These are phyloP conservation scores for Lethocerus indicus DNA, from an alignment of 1,140 invertebrate genomes.

Conservation along the genomic window DNA sequence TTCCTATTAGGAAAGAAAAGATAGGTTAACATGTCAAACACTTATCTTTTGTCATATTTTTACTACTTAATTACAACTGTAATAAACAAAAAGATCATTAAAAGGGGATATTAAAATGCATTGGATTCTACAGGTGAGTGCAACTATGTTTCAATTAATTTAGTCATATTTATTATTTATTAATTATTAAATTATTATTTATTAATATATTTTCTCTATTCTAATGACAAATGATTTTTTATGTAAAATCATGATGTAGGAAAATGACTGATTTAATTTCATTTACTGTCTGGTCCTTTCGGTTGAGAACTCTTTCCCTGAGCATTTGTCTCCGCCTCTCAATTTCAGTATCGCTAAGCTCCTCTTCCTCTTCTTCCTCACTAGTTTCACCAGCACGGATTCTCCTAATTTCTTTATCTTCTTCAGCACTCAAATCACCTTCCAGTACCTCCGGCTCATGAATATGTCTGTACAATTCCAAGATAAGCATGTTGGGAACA, in stretches of 20 bases:
- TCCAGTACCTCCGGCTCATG: constrained; percentile 58
- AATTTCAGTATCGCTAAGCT: constrained; percentile 65
- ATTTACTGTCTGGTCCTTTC: constrained; percentile 37
- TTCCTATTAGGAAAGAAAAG: constrained; percentile 19
- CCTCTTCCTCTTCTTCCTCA: constrained; percentile 49
- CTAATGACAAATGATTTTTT: not conserved
- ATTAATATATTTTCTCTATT: no score
- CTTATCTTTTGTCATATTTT: no score
- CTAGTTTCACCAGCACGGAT: constrained; percentile 31
- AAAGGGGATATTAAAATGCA: no score
- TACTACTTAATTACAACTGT: no score
- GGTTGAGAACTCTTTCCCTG: constrained; percentile 45
- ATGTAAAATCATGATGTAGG: not conserved
- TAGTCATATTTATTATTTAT: no score
- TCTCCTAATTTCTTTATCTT: constrained; percentile 28
- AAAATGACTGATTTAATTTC: not conserved
- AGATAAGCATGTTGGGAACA: no score
- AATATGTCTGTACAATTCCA: constrained; percentile 31
- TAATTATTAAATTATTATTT: no score
- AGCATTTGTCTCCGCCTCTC: constrained; percentile 57
- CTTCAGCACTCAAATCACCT: constrained; percentile 27
- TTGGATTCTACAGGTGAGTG: no score
- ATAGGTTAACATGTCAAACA: no score
- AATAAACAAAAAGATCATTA: not conserved
- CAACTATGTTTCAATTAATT: no score